Evolutionary conservation across 2,888 invertebrate species (phyloP), one percentile per base, ranked within the genome.

Genomic region (Drosophila kanekoi): DNA sequence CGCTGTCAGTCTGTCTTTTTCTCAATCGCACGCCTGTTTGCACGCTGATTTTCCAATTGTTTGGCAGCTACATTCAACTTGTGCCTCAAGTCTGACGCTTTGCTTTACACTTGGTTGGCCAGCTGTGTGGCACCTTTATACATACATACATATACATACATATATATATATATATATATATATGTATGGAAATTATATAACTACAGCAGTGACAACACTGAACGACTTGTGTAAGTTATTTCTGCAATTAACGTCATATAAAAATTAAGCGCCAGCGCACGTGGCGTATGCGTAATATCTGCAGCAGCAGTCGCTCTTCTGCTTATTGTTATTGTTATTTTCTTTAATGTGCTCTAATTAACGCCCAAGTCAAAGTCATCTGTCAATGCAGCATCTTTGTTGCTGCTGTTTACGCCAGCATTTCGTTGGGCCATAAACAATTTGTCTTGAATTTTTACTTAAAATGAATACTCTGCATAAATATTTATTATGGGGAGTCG

Each of bases 21-120:
- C 41, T 47, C 61, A 57, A 58, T 66, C 64, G 70, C 48, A 54
- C 45, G 69, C 38, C 65, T 69, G 69, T 65, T 63, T 76, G 54
- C 67, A 8, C 52, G 58, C 77, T 67, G 75, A 79, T 71, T 81
- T 70, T 63, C 63, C 66, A 59, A 62, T 81, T 70, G 71, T 77
- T 69, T 45, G 74, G 18, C 56, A 59, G 53, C 43, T 49, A 38
- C 65, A 16, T 56, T 58, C 33, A 59, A 45, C 43, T 45, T 48
- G 51, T 18, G 60, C 49, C 64, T 57, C 48, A 65, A 73, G 53
- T 37, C 44, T 20, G 40, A 60, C 43, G 58, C 60, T 70, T 47
- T 37, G 38, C 40, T 67, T 61, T 57, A 48, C 73, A 38, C 70
- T 78, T 62, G 76, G 48, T 48, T 67, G 66, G 14, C 38, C 61